These are phyloP conservation scores for Eustalomyia histrio DNA, from an alignment of 2,888 invertebrate species.

Conservation along the genomic window DNA sequence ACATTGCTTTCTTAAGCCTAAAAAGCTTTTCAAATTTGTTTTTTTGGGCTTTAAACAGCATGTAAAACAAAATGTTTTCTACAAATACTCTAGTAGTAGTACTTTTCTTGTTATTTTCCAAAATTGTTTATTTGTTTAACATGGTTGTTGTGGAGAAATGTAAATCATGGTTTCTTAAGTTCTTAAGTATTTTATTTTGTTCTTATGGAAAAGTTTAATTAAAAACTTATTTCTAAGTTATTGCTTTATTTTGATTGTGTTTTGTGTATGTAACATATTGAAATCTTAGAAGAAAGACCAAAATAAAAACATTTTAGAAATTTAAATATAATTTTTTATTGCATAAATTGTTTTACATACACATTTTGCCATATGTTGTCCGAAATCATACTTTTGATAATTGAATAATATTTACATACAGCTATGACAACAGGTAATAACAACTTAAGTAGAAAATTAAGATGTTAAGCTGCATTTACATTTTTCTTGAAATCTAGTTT, in stretches of 20 bases:
- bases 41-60: slow-evolving; percentile 1
- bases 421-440: no score
- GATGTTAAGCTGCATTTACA: no score
- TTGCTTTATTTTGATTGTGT: slow-evolving; percentile 1
- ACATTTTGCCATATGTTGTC: slow-evolving; percentile 1
- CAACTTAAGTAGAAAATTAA: no score
- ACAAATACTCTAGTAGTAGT: background rate
- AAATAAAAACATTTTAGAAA: slow-evolving; percentile 9
- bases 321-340: slow-evolving; percentile 19
- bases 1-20: background rate
- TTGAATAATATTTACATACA: no score
- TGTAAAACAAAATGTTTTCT: slow-evolving; percentile 21
- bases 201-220: slow-evolving; percentile 54
- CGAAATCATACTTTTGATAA: background rate
- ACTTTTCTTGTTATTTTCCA: background rate
- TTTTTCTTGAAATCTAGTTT: no score
- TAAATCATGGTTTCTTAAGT: slow-evolving; percentile 26
- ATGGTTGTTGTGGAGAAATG: background rate
- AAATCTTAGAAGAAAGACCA: slow-evolving; percentile 5
- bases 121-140: slow-evolving; percentile 11
- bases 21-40: slow-evolving; percentile 1
- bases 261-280: slow-evolving; percentile 38
- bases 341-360: slow-evolving; percentile 6
- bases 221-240: slow-evolving; percentile 55
- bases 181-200: slow-evolving; percentile 20